Evolutionary conservation across 2,797 vertebrate genomes (phyloP).

Genomic region (Loriculus beryllinus): DNA sequence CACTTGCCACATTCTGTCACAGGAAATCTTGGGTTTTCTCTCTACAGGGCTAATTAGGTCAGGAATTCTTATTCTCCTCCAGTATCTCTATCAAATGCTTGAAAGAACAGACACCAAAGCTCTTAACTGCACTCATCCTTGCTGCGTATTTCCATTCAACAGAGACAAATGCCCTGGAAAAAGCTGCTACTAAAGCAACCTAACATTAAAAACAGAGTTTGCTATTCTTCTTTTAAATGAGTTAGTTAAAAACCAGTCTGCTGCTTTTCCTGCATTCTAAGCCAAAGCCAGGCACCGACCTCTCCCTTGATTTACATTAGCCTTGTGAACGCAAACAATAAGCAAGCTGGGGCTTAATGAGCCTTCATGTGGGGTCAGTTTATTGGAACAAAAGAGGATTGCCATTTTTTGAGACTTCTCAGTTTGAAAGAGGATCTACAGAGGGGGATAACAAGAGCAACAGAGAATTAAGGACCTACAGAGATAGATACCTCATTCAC

Average conservation of each 20-base stretch:
- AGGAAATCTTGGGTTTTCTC: neutral
- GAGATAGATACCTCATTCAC: neutral
- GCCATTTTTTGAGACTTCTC: conserved; percentile 35
- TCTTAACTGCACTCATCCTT: neutral
- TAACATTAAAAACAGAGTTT: neutral
- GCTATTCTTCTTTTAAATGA: neutral
- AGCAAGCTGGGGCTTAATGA: conserved; percentile 48
- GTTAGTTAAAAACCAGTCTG: conserved; percentile 24
- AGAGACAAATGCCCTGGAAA: neutral
- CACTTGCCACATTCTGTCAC: neutral
- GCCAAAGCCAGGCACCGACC: neutral
- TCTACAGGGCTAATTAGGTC: neutral
- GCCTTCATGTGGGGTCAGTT: conserved; percentile 15
- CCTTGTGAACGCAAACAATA: conserved; percentile 38
- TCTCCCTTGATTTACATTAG: conserved; percentile 22
- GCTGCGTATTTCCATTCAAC: neutral
- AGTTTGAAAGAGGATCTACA: conserved; percentile 24
- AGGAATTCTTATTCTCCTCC: neutral
- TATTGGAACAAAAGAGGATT: conserved; percentile 37
- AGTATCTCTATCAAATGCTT: neutral
- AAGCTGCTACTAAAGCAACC: neutral
- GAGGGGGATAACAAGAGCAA: neutral
- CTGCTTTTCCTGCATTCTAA: neutral
- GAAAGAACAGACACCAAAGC: neutral
- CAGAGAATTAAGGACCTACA: neutral